Evolutionary conservation across 2,113 vertebrate genomes (phyloP).

Genomic region (Nothobranchius kuhntae): DNA sequence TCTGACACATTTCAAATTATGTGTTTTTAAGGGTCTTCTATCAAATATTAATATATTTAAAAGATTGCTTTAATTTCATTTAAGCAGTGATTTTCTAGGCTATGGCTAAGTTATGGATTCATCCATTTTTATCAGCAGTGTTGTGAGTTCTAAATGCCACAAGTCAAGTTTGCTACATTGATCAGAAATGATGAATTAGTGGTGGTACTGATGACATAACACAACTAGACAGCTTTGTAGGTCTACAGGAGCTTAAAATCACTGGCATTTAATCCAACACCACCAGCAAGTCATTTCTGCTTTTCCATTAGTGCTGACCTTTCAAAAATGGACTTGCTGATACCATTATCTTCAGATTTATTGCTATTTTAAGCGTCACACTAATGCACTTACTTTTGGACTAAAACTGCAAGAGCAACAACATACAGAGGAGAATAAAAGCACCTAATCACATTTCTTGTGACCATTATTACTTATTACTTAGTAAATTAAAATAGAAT

Average conservation of each 20-base stretch:
- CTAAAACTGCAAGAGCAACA: conserved; percentile 6
- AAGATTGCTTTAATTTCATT: too few relatives aligned
- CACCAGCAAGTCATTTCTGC: conserved; percentile 30
- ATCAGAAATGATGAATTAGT: neutral
- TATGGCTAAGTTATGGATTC: too few relatives aligned
- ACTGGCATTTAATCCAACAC: conserved; percentile 10
- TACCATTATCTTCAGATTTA: conserved; percentile 33
- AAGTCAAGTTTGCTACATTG: too few relatives aligned
- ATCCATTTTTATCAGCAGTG: too few relatives aligned
- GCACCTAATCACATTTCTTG: conserved; percentile 5
- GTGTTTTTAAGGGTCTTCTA: too few relatives aligned
- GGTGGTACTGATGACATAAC: neutral
- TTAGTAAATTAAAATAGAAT: too few relatives aligned
- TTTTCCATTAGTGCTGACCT: conserved; percentile 37
- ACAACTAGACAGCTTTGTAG: neutral
- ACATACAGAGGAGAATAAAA: conserved; percentile 11
- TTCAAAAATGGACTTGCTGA: conserved; percentile 21
- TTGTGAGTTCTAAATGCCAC: too few relatives aligned
- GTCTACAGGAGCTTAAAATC: conserved; percentile 3
- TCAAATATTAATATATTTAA: too few relatives aligned
- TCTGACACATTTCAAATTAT: too few relatives aligned
- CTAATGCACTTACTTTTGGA: conserved; percentile 28
- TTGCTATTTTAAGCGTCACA: conserved; percentile 11
- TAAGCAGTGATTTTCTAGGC: too few relatives aligned
- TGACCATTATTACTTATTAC: neutral